Evolutionary conservation across 1,140 invertebrate species (phyloP).

Genomic region (Calosoma granatense): DNA sequence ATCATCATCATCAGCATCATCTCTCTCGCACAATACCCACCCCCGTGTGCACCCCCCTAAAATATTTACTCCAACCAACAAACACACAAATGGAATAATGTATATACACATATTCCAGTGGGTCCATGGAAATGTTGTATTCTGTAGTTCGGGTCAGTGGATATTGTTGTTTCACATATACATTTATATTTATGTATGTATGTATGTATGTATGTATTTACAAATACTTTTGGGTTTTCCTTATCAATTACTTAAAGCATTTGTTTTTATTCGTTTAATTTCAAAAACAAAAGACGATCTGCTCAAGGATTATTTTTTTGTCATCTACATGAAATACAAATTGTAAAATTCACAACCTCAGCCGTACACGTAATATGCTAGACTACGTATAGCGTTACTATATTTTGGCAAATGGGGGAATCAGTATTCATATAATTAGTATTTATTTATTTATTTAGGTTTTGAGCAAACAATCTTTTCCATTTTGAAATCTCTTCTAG

Average conservation of each 20-base stretch:
- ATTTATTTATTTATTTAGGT: neutral
- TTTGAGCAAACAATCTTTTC: constrained; percentile 8
- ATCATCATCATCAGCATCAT: too few species aligned
- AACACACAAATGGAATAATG: neutral
- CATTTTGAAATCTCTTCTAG: neutral
- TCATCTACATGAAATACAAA: neutral
- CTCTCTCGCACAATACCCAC: too few species aligned
- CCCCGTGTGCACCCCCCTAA: too few species aligned
- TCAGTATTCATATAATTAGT: neutral
- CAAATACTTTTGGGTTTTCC: neutral
- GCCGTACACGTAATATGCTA: neutral
- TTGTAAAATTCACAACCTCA: constrained; percentile 7
- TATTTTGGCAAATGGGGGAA: neutral
- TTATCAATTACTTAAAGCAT: constrained; percentile 9
- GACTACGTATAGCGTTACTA: neutral
- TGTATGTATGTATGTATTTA: too few species aligned
- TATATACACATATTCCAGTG: neutral
- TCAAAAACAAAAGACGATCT: constrained; percentile 5
- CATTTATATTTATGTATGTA: constrained; percentile 9
- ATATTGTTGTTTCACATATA: neutral
- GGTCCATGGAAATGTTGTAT: neutral
- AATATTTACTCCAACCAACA: constrained; percentile 2
- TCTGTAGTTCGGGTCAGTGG: too few species aligned
- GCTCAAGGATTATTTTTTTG: constrained; percentile 2
- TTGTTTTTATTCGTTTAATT: constrained; percentile 7